Percentiles rank a stretch among this genome's conserved stretches.
Conservation (phyloP, 2,888 invertebrate species). For the Lissonota sp. region DNA sequence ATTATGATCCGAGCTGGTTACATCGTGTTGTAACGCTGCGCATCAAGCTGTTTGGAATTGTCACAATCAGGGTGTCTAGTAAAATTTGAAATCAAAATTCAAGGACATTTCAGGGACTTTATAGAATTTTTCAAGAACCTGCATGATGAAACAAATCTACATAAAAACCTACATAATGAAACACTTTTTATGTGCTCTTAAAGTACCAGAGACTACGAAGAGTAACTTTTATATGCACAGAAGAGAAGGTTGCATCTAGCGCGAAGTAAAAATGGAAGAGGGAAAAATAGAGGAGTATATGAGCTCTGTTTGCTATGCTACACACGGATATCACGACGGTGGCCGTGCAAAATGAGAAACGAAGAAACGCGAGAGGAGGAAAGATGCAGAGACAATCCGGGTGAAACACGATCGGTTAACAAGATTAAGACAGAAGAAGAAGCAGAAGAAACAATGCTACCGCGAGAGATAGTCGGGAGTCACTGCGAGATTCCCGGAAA, state of each 20-base stretch:
- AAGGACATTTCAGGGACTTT: too few relatives aligned
- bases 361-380: slow-evolving; percentile 43
- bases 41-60: too few relatives aligned
- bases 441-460: slow-evolving; percentile 67
- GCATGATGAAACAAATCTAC: too few relatives aligned
- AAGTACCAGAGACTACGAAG: too few relatives aligned
- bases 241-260: neutral
- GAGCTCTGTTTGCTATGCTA: neutral
- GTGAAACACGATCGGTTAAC: slow-evolving; percentile 75
- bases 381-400: slow-evolving; percentile 62
- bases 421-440: slow-evolving; percentile 71
- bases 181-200: too few relatives aligned
- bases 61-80: too few relatives aligned
- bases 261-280: slow-evolving; percentile 12
- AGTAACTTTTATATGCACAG: too few relatives aligned
- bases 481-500: slow-evolving; percentile 78
- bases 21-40: too few relatives aligned
- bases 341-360: slow-evolving; percentile 72
- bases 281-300: neutral
- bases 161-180: too few relatives aligned
- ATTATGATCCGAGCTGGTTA: too few relatives aligned
- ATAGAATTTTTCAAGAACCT: too few relatives aligned
- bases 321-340: slow-evolving; percentile 63
- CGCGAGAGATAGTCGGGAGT: slow-evolving; percentile 73
- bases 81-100: too few relatives aligned